These are phyloP conservation scores for Mamestra configurata DNA, from an alignment of 1,140 invertebrate genomes.

Conservation along the genomic window DNA sequence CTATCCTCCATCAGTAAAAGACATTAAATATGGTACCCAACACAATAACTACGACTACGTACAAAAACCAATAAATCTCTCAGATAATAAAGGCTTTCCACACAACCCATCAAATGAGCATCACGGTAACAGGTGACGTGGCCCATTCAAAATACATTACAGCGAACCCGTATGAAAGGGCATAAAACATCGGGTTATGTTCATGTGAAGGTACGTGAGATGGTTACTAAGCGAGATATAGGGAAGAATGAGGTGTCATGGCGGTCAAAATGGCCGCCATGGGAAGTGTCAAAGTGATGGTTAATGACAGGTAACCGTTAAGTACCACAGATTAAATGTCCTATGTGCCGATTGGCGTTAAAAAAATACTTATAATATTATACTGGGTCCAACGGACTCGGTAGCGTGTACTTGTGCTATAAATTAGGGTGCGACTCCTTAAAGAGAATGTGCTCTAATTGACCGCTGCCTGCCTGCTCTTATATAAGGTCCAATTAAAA, in stretches of 20 bases:
- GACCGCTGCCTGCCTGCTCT: too few relatives aligned
- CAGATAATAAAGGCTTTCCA: conserved; percentile 16
- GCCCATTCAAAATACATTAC: conserved; percentile 30
- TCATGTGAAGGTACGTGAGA: not conserved
- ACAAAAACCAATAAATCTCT: conserved; percentile 35
- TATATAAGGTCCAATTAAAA: too few relatives aligned
- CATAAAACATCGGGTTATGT: conserved; percentile 24
- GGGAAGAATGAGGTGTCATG: not conserved
- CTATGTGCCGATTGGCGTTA: too few relatives aligned
- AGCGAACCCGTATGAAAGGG: conserved; percentile 7
- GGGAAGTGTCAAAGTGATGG: not conserved
- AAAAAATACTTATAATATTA: too few relatives aligned
- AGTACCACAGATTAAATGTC: not conserved
- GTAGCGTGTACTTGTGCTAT: too few relatives aligned
- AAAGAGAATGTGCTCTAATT: too few relatives aligned
- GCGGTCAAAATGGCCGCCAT: not conserved
- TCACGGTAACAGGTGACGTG: conserved; percentile 22
- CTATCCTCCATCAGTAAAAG: not conserved
- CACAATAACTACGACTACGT: conserved; percentile 11
- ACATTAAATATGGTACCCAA: not conserved
- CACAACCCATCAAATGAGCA: conserved; percentile 28
- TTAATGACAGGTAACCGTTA: not conserved
- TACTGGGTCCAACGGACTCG: too few relatives aligned
- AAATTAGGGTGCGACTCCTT: too few relatives aligned
- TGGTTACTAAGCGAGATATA: not conserved